A percentile compares a stretch with the other conserved stretches of the same genome.
Evolutionary conservation across 1,140 invertebrate species (phyloP).

Genomic region (Zelostemma sp.): DNA sequence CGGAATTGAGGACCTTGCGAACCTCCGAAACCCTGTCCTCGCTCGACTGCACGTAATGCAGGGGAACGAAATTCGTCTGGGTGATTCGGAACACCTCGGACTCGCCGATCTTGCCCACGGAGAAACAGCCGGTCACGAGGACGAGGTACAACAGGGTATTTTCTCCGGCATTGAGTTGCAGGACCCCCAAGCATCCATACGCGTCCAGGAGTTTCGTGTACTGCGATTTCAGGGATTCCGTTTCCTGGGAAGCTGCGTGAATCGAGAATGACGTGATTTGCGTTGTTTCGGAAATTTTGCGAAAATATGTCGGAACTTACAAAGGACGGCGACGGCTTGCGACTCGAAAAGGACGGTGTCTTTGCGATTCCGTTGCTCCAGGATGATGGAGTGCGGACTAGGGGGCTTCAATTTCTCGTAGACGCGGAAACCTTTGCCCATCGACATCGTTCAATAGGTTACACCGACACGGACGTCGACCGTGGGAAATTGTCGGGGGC

Average conservation of each 20-base stretch:
- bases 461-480: constrained; percentile 22
- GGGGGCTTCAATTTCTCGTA: constrained; percentile 88
- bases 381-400: constrained; percentile 89
- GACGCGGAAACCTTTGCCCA: constrained; percentile 93
- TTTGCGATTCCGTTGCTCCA: constrained; percentile 89
- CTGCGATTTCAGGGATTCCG: constrained; percentile 87
- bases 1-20: constrained; percentile 92
- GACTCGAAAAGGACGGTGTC: constrained; percentile 92
- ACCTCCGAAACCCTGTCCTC: constrained; percentile 85
- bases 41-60: constrained; percentile 83
- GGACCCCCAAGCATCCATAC: constrained; percentile 92
- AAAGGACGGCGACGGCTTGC: constrained; percentile 86
- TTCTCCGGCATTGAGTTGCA: constrained; percentile 89
- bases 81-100: constrained; percentile 95
- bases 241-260: constrained; percentile 85
- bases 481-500: constrained; percentile 12
- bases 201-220: constrained; percentile 92
- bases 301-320: constrained; percentile 71
- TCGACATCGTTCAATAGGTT: constrained; percentile 78
- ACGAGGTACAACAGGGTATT: constrained; percentile 88
- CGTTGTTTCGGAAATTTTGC: no score
- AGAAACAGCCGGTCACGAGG: constrained; percentile 94
- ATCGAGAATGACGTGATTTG: no score
- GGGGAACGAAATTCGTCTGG: constrained; percentile 89
- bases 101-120: constrained; percentile 93